phyloP scores from a whole-genome alignment of 2,797 vertebrate species.

The Poeciliopsis presidionis region DNA sequence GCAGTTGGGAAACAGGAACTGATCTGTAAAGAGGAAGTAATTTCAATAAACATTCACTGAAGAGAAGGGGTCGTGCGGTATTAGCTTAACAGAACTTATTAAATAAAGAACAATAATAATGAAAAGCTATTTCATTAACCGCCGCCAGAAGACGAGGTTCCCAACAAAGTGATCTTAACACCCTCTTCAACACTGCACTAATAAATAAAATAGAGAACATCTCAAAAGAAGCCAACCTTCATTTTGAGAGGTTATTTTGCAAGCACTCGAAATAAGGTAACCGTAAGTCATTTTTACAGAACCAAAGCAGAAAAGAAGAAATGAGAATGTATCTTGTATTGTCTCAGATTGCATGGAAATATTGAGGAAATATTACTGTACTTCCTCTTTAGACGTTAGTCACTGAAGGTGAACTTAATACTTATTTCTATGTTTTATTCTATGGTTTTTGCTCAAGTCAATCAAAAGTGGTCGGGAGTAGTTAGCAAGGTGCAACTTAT shows the following conservation, averaged over 20 bases:
- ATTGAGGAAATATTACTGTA: too few relatives aligned
- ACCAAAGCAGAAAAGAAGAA: slow-evolving; percentile 1
- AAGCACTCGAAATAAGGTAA: neutral
- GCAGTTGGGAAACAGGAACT: slow-evolving; percentile 33
- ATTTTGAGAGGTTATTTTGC: neutral
- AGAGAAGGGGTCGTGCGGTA: neutral
- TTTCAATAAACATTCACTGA: slow-evolving; percentile 7
- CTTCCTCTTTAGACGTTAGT: neutral
- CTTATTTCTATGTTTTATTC: neutral
- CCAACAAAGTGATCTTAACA: neutral
- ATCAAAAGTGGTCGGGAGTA: neutral
- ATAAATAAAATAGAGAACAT: neutral
- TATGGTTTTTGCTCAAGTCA: neutral
- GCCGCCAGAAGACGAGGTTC: neutral
- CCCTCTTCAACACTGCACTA: neutral
- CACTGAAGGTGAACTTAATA: neutral
- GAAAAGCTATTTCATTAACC: neutral
- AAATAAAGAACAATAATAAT: slow-evolving; percentile 4
- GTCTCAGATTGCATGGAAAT: neutral
- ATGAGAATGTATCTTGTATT: neutral
- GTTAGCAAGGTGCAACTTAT: neutral
- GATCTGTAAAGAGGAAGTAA: slow-evolving; percentile 50
- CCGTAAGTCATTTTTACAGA: neutral
- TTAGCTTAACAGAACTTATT: slow-evolving; percentile 33
- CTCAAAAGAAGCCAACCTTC: neutral